Conservation (phyloP, 2,888 invertebrate genomes). For the Stictocephala bisonia region DNA sequence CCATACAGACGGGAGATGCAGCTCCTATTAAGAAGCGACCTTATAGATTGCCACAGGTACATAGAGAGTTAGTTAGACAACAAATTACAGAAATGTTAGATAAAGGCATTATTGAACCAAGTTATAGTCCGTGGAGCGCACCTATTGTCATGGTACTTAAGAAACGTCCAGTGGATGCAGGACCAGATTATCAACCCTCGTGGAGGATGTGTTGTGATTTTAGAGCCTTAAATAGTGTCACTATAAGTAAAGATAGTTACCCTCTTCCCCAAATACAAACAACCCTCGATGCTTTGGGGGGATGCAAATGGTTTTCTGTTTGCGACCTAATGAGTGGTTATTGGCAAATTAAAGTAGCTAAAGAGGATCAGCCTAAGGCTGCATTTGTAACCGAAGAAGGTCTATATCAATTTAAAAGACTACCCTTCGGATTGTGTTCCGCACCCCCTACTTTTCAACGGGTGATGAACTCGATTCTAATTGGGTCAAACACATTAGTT, state of each 20-base stretch:
- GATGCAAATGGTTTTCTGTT: neutral
- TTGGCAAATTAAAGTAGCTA: conserved; percentile 24
- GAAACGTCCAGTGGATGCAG: conserved; percentile 12
- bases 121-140: conserved; percentile 13
- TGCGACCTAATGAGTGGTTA: conserved; percentile 17
- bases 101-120: conserved; percentile 25
- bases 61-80: conserved; percentile 5
- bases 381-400: conserved; percentile 5
- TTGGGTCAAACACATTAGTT: neutral
- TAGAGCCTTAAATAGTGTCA: conserved; percentile 9
- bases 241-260: conserved; percentile 4
- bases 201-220: conserved; percentile 28
- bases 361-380: neutral
- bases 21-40: conserved; percentile 15
- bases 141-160: conserved; percentile 27
- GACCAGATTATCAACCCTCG: neutral
- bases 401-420: neutral
- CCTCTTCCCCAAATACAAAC: conserved; percentile 1
- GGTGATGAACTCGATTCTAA: neutral
- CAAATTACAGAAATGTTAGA: conserved; percentile 15
- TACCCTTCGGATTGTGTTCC: conserved; percentile 5
- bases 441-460: conserved; percentile 14
- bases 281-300: conserved; percentile 3
- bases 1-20: conserved; percentile 23
- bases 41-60: conserved; percentile 27